Conservation (phyloP, 2,888 invertebrate species). For the Drosophila hawaiiensis region DNA sequence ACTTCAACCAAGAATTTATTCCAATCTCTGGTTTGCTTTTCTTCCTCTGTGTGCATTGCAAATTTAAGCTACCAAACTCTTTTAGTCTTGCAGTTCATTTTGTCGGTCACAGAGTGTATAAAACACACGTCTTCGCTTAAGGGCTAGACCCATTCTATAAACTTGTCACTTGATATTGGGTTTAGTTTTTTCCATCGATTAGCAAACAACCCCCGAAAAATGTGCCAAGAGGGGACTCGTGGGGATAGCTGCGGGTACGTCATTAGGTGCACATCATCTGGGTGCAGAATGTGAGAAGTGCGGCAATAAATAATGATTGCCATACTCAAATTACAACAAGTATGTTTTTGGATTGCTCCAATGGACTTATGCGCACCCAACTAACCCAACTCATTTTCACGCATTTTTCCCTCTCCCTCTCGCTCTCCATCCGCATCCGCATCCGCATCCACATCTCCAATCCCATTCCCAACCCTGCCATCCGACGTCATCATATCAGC, state of each 20-base stretch:
- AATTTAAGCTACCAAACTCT: neutral
- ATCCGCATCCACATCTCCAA: neutral
- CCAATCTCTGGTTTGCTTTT: neutral
- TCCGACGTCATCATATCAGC: conserved; percentile 27
- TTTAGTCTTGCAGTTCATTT: neutral
- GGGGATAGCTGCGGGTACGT: conserved; percentile 14
- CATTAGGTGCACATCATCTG: conserved; percentile 36
- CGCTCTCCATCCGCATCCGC: neutral
- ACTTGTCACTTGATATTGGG: conserved; percentile 60
- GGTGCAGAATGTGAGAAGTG: conserved; percentile 41
- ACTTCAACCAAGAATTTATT: neutral
- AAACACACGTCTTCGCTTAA: neutral
- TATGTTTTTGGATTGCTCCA: conserved; percentile 7
- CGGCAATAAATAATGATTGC: conserved; percentile 71
- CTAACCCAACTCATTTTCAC: neutral
- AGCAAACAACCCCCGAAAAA: conserved; percentile 25
- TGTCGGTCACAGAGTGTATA: conserved; percentile 13
- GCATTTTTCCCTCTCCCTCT: neutral
- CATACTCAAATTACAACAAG: conserved; percentile 66
- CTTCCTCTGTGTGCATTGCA: neutral
- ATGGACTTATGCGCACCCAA: conserved; percentile 4
- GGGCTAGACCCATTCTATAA: conserved; percentile 8
- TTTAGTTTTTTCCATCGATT: conserved; percentile 59
- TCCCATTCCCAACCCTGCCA: neutral
- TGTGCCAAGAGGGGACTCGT: neutral